Conservation (phyloP, 2,797 vertebrate species). For the Antennarius maculatus region DNA sequence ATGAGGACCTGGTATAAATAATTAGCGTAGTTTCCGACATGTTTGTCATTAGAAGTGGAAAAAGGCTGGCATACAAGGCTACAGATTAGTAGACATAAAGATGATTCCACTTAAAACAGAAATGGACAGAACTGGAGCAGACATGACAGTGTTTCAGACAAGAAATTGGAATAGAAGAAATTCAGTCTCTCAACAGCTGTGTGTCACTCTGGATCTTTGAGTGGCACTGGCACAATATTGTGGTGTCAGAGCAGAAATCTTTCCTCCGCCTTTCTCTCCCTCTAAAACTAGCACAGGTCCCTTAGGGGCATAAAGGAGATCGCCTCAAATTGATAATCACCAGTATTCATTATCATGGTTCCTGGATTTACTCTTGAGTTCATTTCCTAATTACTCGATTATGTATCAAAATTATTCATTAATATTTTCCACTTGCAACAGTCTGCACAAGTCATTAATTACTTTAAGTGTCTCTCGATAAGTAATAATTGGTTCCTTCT, state of each 20-base stretch:
- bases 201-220: constrained; percentile 73
- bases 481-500: constrained; percentile 77
- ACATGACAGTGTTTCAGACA: constrained; percentile 68
- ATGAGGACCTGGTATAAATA: constrained; percentile 76
- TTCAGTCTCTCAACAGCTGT: constrained; percentile 58
- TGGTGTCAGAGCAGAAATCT: constrained; percentile 60
- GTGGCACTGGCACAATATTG: constrained; percentile 70
- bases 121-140: constrained; percentile 72
- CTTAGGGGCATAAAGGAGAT: constrained; percentile 73
- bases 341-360: constrained; percentile 80
- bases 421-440: constrained; percentile 80
- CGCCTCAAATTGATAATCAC: constrained; percentile 84
- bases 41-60: constrained; percentile 72
- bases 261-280: constrained; percentile 48
- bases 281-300: constrained; percentile 77
- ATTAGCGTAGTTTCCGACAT: constrained; percentile 69
- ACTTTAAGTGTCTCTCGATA: constrained; percentile 78
- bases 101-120: constrained; percentile 68
- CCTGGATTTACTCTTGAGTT: constrained; percentile 83
- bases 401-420: constrained; percentile 85
- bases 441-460: constrained; percentile 84
- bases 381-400: constrained; percentile 86
- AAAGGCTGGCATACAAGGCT: constrained; percentile 57
- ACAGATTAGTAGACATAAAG: constrained; percentile 65
- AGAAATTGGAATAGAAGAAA: constrained; percentile 47